These are phyloP conservation scores for Ovibos moschatus DNA, from an alignment of 2,113 vertebrate genomes.

Conservation along the genomic window DNA sequence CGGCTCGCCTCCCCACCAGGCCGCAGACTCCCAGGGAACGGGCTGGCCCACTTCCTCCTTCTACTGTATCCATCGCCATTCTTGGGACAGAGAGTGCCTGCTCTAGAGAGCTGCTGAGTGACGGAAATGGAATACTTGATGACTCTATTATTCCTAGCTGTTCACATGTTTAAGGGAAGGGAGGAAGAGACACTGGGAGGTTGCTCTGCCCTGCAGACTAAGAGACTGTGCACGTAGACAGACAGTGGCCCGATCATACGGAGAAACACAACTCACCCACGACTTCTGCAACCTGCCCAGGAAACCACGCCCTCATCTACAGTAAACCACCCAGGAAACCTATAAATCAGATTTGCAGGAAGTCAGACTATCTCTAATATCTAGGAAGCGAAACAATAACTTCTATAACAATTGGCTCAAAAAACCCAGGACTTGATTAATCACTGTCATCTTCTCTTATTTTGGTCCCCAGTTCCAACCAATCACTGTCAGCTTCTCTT, in stretches of 20 bases:
- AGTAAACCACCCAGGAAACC: neutral
- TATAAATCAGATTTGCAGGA: neutral
- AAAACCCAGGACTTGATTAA: neutral
- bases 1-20: accelerated
- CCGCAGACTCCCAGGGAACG: neutral
- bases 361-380: neutral
- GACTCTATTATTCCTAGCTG: neutral
- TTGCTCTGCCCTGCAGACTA: neutral
- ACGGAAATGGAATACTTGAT: neutral
- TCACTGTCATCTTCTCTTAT: neutral
- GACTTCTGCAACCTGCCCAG: neutral
- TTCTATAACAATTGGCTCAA: neutral
- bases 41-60: neutral
- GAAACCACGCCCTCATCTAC: neutral
- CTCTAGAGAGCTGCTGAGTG: neutral
- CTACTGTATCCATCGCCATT: neutral
- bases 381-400: neutral
- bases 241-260: neutral
- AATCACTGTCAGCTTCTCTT: neutral
- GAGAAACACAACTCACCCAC: neutral
- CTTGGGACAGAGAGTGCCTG: neutral
- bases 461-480: neutral
- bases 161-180: neutral
- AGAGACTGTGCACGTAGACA: neutral
- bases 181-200: neutral